Evolutionary conservation across 2,113 vertebrate genomes (phyloP).

Genomic region (Amblyornis subalaris): DNA sequence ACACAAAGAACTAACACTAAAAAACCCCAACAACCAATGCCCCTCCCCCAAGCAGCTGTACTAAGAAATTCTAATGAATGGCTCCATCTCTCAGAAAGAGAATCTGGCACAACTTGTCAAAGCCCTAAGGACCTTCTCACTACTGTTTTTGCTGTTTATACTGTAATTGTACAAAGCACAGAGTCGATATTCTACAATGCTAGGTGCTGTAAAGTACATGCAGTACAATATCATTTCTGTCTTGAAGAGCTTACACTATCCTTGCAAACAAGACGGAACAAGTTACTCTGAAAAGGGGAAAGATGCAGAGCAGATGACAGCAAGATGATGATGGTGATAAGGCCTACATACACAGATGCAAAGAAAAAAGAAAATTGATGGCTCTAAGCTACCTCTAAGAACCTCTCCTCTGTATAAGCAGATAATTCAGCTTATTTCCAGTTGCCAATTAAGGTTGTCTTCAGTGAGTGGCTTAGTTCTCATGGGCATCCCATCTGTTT

Average conservation of each 20-base stretch:
- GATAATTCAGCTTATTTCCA: slow-evolving; percentile 32
- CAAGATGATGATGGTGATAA: background rate
- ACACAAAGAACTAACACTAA: background rate
- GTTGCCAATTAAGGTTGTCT: slow-evolving; percentile 23
- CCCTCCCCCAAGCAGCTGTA: background rate
- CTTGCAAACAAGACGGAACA: slow-evolving; percentile 33
- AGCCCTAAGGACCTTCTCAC: slow-evolving; percentile 22
- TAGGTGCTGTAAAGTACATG: slow-evolving; percentile 23
- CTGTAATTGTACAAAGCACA: background rate
- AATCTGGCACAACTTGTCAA: slow-evolving; percentile 1
- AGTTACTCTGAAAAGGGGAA: slow-evolving; percentile 7
- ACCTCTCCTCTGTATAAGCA: background rate
- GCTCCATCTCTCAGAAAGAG: background rate
- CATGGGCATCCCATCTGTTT: slow-evolving; percentile 49
- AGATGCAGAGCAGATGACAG: slow-evolving; percentile 33
- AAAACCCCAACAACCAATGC: background rate
- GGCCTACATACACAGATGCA: background rate
- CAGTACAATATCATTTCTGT: background rate
- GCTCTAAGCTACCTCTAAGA: slow-evolving; percentile 5
- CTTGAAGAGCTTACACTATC: background rate
- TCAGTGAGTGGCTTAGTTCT: slow-evolving; percentile 17
- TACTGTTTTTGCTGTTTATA: slow-evolving; percentile 5
- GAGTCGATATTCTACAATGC: background rate
- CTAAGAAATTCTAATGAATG: background rate
- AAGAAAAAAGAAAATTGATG: background rate